Evolutionary conservation across 2,113 vertebrate species (phyloP), one percentile per base, ranked within the genome.

Genomic region (Progne subis): DNA sequence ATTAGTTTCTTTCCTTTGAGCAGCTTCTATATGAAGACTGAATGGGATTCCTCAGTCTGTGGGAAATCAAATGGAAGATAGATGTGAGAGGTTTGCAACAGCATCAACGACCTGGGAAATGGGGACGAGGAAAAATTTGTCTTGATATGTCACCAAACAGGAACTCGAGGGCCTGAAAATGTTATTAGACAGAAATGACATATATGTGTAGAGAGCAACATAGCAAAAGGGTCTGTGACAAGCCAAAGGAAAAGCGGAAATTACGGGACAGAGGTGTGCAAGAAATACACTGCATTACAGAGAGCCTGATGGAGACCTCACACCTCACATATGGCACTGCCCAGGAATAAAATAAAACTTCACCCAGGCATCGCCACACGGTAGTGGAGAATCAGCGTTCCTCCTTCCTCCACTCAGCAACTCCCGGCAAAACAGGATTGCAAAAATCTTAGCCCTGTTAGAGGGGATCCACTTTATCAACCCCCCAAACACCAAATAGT

Each of bases 291-390:
- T 37, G 37, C 28, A 8, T 5, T n/a, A 32, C 24, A 52, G 19
- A 52, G 29, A 32, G 5, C 10, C 37, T 16, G 18, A 43, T 1
- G 46, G 88, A 37, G 12, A 34, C 2, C 9, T 32, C 19, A 34
- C 29, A 14, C 32, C 11, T 61, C 44, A 86, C 57, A 71, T 11
- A 24, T 6, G 55, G 20, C 41, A 28, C 3, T 47, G 7, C 8
- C 14, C 64, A 12, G 57, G 26, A 86, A 37, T 32, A 37, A 57
- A 79, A 49, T 29, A 31, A 57, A 64, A 25, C 18, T 77, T 60
- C 14, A 39, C 7, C 6, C 4, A 11, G 17, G 9, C 9, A 11
- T 5, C 39, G 5, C 7, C 21, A 41, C 24, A 8, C 0, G 1
- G 11, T 7, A 37, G 13, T 6, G 7, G 21, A 82, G 46, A 82